Evolutionary conservation across 2,888 invertebrate genomes (phyloP).

Genomic region (Microdon myrmicae): DNA sequence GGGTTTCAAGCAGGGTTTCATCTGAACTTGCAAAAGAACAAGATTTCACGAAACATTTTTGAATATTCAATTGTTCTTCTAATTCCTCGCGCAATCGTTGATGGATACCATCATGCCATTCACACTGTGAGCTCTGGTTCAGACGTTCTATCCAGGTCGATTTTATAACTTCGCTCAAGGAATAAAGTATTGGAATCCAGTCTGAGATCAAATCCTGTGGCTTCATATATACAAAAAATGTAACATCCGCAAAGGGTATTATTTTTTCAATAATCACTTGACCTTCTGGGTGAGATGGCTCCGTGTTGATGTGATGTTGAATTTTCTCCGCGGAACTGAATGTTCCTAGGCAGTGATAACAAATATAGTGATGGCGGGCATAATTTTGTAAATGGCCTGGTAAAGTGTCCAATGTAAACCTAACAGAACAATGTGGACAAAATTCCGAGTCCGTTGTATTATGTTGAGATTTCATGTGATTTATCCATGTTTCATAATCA

Average conservation of each 20-base stretch:
- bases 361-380: conserved; percentile 18
- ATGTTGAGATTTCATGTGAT: conserved; percentile 53
- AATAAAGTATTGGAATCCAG: conserved; percentile 12
- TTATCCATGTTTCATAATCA: conserved; percentile 50
- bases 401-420: neutral
- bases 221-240: conserved; percentile 20
- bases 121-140: neutral
- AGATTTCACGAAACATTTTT: conserved; percentile 13
- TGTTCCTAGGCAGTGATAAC: conserved; percentile 20
- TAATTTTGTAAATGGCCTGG: conserved; percentile 13
- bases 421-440: conserved; percentile 16
- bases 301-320: conserved; percentile 15
- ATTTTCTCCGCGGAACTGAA: conserved; percentile 11
- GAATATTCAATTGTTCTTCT: conserved; percentile 28
- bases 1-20: conserved; percentile 11
- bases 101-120: conserved; percentile 19
- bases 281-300: conserved; percentile 3
- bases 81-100: conserved; percentile 22
- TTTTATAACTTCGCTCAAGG: conserved; percentile 2
- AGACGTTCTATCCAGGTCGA: neutral
- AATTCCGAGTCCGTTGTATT: neutral
- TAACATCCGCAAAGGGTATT: conserved; percentile 12
- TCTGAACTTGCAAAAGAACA: conserved; percentile 19
- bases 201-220: conserved; percentile 4
- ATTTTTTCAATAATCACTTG: neutral